Base-by-base conservation (phyloP, 2,797 vertebrate genomes). In the Momotus momota region DNA sequence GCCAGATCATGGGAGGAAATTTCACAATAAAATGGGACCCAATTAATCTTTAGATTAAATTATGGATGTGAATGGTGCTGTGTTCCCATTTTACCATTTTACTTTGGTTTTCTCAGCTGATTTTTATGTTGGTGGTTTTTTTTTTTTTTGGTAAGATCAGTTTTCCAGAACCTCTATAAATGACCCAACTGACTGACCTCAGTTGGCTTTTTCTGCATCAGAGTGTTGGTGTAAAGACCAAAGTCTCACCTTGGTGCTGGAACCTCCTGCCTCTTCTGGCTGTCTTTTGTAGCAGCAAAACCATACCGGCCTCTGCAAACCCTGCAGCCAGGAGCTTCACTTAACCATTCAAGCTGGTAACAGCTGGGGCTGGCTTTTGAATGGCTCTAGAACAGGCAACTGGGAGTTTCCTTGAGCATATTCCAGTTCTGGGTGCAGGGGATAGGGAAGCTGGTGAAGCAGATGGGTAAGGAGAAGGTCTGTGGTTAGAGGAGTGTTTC, bases 31-130 rank as follows among this genome's bases (percentile, higher is more conserved):
- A 75, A 75, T 67, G 80, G 75, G 85, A 72, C 40, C 31, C 15
- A 14, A 0, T 49, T 62, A 13, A 41, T 14, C 29, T 82, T n/a
- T 55, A 51, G 51, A 7, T 64, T 64, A 31, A 58, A 38, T 46
- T 48, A 69, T 20, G 26, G 9, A 3, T 52, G 38, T 14, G 5
- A 45, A 45, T 77, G 51, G 52, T 86, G 69, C 2, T 8, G 38
- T 62, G 38, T 75, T 91, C 81, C 67, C 46, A 52, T 91, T 94
- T 94, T 89, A 61, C 35, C 46, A 52, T 91, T 94, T 94, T 89
- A 61, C 35, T 81, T 55, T 93, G 43, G 9, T 88, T 93, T 95
- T 74, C 35, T 77, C 62, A 16, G 15, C 27, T n/a, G 54, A 1
- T n/a, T 67, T 48, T n/a, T 77, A 58, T 48, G 27, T 48, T 45